A percentile compares a stretch with the other conserved stretches of the same genome.
Conservation (phyloP, 1,140 invertebrate genomes). For the Neodiprion lecontei region DNA sequence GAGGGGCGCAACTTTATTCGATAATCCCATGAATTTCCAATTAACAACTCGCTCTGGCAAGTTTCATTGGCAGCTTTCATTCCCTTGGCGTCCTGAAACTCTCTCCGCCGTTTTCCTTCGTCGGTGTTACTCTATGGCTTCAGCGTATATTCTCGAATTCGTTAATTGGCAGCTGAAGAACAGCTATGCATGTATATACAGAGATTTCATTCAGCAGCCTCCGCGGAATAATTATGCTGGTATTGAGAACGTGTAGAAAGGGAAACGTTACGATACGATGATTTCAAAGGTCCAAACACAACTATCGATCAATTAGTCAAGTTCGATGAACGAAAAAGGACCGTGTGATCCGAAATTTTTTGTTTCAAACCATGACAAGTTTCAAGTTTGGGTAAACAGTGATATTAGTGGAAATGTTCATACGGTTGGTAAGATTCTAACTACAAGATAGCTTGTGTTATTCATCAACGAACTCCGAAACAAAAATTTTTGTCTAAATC, state of each 20-base stretch:
- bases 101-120: neutral
- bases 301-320: neutral
- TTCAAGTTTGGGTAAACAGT: no score
- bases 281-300: neutral
- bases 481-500: no score
- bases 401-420: no score
- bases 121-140: no score
- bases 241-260: neutral
- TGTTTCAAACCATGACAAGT: no score
- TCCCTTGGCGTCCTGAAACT: neutral
- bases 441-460: no score
- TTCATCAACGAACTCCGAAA: no score
- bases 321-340: no score
- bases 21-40: slow-evolving; percentile 55
- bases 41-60: slow-evolving; percentile 49
- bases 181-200: neutral
- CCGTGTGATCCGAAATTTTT: no score
- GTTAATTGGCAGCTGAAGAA: neutral
- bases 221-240: neutral
- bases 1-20: slow-evolving; percentile 50
- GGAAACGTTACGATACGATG: neutral
- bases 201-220: neutral
- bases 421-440: no score
- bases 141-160: neutral
- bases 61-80: slow-evolving; percentile 25